Conservation (phyloP, 2,888 invertebrate genomes). For the Sceliomorpha sp. region DNA sequence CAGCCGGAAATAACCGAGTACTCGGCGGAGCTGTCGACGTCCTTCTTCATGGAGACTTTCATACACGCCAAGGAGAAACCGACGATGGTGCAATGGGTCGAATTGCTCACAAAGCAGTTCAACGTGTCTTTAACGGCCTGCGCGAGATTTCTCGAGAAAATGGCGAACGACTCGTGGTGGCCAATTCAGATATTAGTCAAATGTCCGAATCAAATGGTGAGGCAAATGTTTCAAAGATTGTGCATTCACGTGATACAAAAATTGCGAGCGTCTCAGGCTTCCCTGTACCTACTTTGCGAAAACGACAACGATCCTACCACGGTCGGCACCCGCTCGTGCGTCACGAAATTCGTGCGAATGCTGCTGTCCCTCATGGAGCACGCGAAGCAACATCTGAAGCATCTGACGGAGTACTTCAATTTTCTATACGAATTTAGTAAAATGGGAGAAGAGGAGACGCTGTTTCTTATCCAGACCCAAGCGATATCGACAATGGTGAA, state of each 20-base stretch:
- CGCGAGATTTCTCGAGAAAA: conserved; percentile 95
- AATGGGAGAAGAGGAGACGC: conserved; percentile 96
- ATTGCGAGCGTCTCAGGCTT: conserved; percentile 86
- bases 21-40: conserved; percentile 93
- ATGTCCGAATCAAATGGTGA: conserved; percentile 97
- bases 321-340: conserved; percentile 90
- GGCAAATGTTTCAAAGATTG: conserved; percentile 97
- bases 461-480: conserved; percentile 91
- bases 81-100: conserved; percentile 98
- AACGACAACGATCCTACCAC: conserved; percentile 82
- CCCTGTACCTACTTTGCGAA: conserved; percentile 85
- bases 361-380: conserved; percentile 93
- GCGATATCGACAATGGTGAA: conserved; percentile 94
- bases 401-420: conserved; percentile 95
- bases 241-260: conserved; percentile 97
- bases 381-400: conserved; percentile 91
- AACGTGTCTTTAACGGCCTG: conserved; percentile 94
- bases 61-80: conserved; percentile 99
- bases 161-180: conserved; percentile 97
- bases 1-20: conserved; percentile 91
- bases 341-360: conserved; percentile 95
- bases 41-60: conserved; percentile 97
- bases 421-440: conserved; percentile 96
- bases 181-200: conserved; percentile 95
- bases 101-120: conserved; percentile 95